phyloP scores from a whole-genome alignment of 2,113 vertebrate species.

The Lipotes vexillifer region DNA sequence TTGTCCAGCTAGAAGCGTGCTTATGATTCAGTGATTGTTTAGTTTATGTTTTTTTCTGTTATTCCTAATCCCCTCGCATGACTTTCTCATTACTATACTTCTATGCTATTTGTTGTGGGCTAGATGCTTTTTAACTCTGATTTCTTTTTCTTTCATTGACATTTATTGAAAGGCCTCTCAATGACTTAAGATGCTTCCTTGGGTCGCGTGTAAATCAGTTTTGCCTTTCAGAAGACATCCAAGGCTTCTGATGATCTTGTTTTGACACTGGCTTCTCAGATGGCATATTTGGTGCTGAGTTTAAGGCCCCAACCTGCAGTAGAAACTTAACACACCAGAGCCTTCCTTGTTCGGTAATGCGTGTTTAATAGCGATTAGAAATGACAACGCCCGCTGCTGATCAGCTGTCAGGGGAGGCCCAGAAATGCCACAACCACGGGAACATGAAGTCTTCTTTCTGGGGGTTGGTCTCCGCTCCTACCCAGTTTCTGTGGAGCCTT shows the following conservation, averaged over 20 bases:
- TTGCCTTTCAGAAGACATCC: constrained; percentile 40
- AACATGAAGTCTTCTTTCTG: constrained; percentile 38
- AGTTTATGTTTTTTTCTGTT: constrained; percentile 33
- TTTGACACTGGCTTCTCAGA: background rate
- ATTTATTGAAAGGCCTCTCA: constrained; percentile 61
- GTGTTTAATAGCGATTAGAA: constrained; percentile 57
- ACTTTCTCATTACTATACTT: constrained; percentile 68
- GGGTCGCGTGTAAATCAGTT: constrained; percentile 28
- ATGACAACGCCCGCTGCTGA: constrained; percentile 50
- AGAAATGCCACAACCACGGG: background rate
- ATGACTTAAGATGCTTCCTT: constrained; percentile 58
- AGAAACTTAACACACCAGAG: constrained; percentile 9
- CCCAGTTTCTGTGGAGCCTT: constrained; percentile 28
- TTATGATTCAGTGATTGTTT: constrained; percentile 66
- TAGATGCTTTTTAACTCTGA: constrained; percentile 64
- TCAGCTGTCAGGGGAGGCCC: constrained; percentile 46
- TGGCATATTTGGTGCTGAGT: constrained; percentile 37
- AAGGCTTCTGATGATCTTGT: constrained; percentile 37
- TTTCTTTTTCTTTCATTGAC: constrained; percentile 42
- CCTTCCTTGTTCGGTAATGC: constrained; percentile 59
- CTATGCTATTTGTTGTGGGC: constrained; percentile 73
- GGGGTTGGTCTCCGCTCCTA: background rate
- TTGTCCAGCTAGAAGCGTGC: constrained; percentile 58
- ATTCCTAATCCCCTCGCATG: constrained; percentile 49
- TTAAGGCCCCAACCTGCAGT: constrained; percentile 43